phyloP scores from a whole-genome alignment of 2,113 vertebrate species.

The Phyllopteryx taeniolatus region DNA sequence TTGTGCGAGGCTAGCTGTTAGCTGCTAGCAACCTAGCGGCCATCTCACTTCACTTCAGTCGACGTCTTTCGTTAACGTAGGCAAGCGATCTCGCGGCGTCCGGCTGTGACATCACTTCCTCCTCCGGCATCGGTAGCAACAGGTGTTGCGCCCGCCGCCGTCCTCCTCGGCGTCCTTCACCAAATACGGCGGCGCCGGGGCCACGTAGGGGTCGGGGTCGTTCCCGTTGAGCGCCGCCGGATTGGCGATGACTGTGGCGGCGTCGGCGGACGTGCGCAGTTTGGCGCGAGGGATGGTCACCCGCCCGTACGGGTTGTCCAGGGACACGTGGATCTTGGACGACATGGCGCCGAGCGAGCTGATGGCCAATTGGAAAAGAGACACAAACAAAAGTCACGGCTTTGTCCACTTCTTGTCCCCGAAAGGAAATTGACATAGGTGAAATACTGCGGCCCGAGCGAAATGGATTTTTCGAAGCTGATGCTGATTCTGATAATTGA shows the following conservation, averaged over 20 bases:
- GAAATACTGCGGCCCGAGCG: no score
- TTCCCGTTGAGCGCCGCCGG: slow-evolving; percentile 27
- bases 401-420: no score
- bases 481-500: no score
- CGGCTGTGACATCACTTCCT: slow-evolving; percentile 38
- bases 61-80: background rate
- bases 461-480: no score
- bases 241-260: slow-evolving; percentile 50
- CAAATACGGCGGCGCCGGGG: slow-evolving; percentile 33
- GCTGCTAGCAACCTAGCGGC: background rate
- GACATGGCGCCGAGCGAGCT: slow-evolving; percentile 21
- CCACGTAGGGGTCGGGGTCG: slow-evolving; percentile 9
- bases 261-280: slow-evolving; percentile 30
- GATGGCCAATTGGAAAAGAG: slow-evolving; percentile 2
- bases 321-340: slow-evolving; percentile 46
- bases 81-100: slow-evolving; percentile 1
- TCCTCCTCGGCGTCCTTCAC: slow-evolving; percentile 50
- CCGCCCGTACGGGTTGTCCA: slow-evolving; percentile 58
- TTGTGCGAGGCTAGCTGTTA: background rate
- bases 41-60: slow-evolving; percentile 2
- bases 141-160: slow-evolving; percentile 21
- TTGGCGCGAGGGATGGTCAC: slow-evolving; percentile 61
- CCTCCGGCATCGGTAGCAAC: slow-evolving; percentile 58
- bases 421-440: no score
- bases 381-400: background rate